phyloP scores from a whole-genome alignment of 2,797 vertebrate genomes.

The Neolamprologus multifasciatus region DNA sequence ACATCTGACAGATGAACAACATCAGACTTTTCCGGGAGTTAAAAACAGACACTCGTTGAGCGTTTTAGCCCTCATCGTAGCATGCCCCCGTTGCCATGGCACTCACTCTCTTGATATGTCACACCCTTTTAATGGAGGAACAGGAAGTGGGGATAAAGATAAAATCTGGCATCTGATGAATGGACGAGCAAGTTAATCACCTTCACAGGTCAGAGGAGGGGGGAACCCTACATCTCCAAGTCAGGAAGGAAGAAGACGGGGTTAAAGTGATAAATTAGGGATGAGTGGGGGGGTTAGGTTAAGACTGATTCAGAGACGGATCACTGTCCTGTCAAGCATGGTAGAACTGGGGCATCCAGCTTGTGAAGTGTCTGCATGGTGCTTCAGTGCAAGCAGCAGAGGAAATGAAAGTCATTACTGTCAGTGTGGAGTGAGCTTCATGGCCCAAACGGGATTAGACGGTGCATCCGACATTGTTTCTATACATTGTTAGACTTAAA shows the following conservation, averaged over 20 bases:
- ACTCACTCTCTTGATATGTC: constrained; percentile 1
- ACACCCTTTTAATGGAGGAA: constrained; percentile 27
- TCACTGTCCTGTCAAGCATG: constrained; percentile 52
- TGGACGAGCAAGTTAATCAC: constrained; percentile 41
- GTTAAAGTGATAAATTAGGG: constrained; percentile 59
- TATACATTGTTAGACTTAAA: constrained; percentile 79
- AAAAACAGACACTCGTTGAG: not conserved
- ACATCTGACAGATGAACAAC: not conserved
- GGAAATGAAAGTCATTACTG: constrained; percentile 77
- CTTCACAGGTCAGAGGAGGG: not conserved
- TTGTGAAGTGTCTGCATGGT: constrained; percentile 57
- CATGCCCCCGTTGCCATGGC: constrained; percentile 11
- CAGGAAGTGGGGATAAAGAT: constrained; percentile 37
- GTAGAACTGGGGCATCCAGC: constrained; percentile 46
- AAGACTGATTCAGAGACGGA: constrained; percentile 40
- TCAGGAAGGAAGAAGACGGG: constrained; percentile 20
- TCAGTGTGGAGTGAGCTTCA: constrained; percentile 72
- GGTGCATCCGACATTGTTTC: constrained; percentile 77
- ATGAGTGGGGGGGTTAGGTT: constrained; percentile 44
- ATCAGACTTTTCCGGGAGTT: not conserved
- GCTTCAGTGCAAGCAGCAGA: constrained; percentile 38
- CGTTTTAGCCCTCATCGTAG: not conserved
- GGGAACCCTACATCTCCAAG: not conserved
- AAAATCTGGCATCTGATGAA: constrained; percentile 43
- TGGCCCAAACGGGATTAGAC: constrained; percentile 78